A percentile compares a stretch with the other conserved stretches of the same genome.
These are phyloP conservation scores for Cygnus olor DNA, from an alignment of 2,797 vertebrate genomes.

Conservation along the genomic window DNA sequence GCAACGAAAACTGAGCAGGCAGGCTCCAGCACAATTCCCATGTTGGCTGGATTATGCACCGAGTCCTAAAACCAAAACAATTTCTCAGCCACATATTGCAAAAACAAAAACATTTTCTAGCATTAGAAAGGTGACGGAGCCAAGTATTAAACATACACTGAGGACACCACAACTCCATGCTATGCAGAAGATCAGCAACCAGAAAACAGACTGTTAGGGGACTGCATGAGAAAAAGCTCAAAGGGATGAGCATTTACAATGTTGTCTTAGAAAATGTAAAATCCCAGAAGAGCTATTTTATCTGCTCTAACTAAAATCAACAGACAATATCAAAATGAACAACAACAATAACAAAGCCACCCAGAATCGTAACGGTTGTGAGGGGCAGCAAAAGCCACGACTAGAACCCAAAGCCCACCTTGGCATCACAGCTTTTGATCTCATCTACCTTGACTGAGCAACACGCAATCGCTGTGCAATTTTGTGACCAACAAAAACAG, in stretches of 20 bases:
- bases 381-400: background rate
- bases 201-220: background rate
- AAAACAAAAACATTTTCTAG: background rate
- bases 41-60: background rate
- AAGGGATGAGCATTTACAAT: background rate
- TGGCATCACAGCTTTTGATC: background rate
- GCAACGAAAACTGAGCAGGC: background rate
- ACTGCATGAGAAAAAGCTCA: background rate
- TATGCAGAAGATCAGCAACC: background rate
- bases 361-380: background rate
- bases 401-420: background rate
- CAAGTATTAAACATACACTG: background rate
- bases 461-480: background rate
- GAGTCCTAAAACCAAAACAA: background rate
- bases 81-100: background rate
- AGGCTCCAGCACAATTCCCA: background rate
- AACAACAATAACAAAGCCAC: background rate
- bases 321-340: background rate
- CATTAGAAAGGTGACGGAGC: background rate
- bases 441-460: background rate
- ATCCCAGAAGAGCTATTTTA: background rate
- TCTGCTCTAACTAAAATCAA: background rate
- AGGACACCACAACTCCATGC: background rate
- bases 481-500: background rate
- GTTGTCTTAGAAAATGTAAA: background rate